Evolutionary conservation across 2,888 invertebrate genomes (phyloP), one percentile per base, ranked within the genome.

Genomic region (Protodeltote pygarga): DNA sequence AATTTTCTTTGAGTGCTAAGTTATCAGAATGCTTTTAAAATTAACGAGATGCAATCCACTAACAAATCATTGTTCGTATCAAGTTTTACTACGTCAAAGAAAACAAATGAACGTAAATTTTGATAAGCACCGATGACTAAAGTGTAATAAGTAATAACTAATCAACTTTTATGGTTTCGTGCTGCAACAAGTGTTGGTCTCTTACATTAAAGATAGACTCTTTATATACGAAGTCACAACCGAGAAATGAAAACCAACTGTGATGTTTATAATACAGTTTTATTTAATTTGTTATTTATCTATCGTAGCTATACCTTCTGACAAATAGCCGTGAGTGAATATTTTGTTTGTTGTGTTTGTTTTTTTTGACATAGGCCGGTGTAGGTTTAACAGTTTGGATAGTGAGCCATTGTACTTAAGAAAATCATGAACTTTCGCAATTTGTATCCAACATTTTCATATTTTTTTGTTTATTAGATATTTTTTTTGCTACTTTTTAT

Each of bases 51-150:
- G 28, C 13, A 40, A 59, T 31, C 53, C 32, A 16, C 28, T 40
- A 33, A 53, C 28, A 52, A 57, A 54, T 54, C 41, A 50, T 44
- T 40, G 37, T 64, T 29, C 17, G 25, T 34, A 25, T 31, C 33
- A 28, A 37, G 40, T 58, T 47, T 9, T 29, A 34, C 40, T 48
- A 50, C 24, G 40, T 52, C 40, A 57, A 42, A 49, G 21, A 20
- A 61, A 65, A 60, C 35, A 52, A 63, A 59, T 54, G 34, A 57
- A 64, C 54, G 54, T 61, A 66, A 67, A 59, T 54, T 71, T 64
- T 54, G 61, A 73, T 71, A 66, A 62, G 54, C 40, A 32, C 21
- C 29, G 46, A 44, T 54, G 50, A 58, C 57, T n/a, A 51, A 49
- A 59, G 32, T 50, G 46, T 29, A 41, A 40, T 48, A 45, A 55